These are phyloP conservation scores for Callospermophilus lateralis DNA, from an alignment of 2,113 vertebrate genomes.

Conservation along the genomic window DNA sequence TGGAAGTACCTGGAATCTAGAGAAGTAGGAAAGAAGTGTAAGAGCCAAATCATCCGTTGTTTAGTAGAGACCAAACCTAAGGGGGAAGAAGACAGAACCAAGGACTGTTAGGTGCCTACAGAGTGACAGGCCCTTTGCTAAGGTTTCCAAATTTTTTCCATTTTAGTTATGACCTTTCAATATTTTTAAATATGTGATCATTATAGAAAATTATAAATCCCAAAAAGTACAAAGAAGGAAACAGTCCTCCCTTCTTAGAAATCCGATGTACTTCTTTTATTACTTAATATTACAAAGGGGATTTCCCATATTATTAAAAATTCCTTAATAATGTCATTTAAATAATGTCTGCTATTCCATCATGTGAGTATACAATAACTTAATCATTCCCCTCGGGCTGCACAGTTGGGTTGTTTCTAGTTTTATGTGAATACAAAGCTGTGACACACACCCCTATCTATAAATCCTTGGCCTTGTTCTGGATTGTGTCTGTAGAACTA, in stretches of 20 bases:
- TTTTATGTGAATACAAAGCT: background rate
- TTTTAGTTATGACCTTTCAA: background rate
- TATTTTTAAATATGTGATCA: background rate
- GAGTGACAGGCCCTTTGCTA: accelerated
- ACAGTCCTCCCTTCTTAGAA: background rate
- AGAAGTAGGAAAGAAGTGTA: no score
- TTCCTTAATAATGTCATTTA: background rate
- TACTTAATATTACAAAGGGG: background rate
- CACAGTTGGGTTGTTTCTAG: background rate
- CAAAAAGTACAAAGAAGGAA: background rate
- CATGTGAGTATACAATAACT: background rate
- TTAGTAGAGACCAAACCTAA: background rate
- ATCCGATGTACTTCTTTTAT: background rate
- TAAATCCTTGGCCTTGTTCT: background rate
- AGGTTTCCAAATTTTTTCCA: background rate
- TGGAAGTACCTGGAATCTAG: background rate
- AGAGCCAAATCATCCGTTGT: background rate
- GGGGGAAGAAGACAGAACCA: accelerated
- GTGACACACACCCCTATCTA: background rate
- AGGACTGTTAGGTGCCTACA: accelerated
- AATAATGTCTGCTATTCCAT: background rate
- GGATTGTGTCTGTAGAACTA: background rate
- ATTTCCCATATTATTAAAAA: background rate
- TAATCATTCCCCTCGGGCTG: background rate
- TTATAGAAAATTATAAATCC: background rate